Evolutionary conservation across 2,888 invertebrate species (phyloP), one percentile per base, ranked within the genome.

Genomic region (Heterodera filipjevi): DNA sequence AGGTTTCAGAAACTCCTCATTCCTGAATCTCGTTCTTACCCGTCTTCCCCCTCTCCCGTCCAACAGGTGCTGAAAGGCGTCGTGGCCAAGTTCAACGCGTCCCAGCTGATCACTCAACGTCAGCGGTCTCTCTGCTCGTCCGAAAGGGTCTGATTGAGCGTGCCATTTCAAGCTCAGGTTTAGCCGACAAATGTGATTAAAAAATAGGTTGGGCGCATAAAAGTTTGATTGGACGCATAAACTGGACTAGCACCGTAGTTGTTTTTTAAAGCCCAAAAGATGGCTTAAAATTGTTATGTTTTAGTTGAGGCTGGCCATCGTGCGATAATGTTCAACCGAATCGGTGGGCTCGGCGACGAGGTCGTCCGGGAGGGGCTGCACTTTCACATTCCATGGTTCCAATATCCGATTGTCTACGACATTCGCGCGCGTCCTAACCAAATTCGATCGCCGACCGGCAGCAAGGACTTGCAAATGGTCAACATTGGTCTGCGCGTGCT

Each of bases 31-130:
- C 14, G 3, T 78, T 39, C 73, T n/a, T 10, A 59, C 19, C n/a
- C 6, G 16, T 30, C n/a, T 72, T 1, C 19, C 19, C 19, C 19
- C 19, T 6, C 19, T 14, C 16, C 19, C 1, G 19, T n/a, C 32
- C 80, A 82, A 44, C 83, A 91, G 91, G 91, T 98, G 39, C 92
- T 99, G 35, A 99, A 99, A 90, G 95, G 96, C 78, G 98, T 99
- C 32, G 99, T 99, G 22, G 99, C 99, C 14, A 99, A 99, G 91
- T 99, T 99, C 90, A 99, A 99, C 91, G 99, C 99, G 3, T 97
- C 97, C 0, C 99, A 99, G 90, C 92, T 99, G 77, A 99, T 99
- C 86, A 99, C 99, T 76, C 97, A 98, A 90, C 93, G 99, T 90
- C 96, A 96, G 89, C 89, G 92, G 95, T 95, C 22, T 89, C 89